Percentiles rank a stretch among this genome's conserved stretches.
These are phyloP conservation scores for Eclectus roratus DNA, from an alignment of 2,113 vertebrate species.

Conservation along the genomic window DNA sequence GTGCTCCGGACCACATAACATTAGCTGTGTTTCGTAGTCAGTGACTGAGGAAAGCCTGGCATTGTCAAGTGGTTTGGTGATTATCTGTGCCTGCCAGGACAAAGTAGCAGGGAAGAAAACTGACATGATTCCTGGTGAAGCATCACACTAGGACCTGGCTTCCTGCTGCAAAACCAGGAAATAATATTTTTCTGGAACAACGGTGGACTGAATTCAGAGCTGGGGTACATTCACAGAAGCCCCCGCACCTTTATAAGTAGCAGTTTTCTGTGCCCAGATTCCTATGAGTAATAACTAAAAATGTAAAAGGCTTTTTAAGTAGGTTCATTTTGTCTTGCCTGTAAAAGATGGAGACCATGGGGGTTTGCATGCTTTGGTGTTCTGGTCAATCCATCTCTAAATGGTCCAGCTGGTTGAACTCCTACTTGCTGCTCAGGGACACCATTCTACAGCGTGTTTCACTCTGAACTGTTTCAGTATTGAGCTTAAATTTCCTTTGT, in stretches of 20 bases:
- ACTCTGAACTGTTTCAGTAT: not conserved
- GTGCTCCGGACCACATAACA: not conserved
- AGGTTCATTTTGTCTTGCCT: not conserved
- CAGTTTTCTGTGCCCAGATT: not conserved
- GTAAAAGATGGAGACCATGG: fast-evolving
- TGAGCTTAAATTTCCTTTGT: not conserved
- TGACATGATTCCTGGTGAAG: not conserved
- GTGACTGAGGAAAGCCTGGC: fast-evolving
- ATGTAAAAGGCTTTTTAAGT: not conserved
- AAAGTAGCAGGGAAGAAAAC: not conserved
- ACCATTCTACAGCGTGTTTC: not conserved
- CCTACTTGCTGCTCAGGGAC: not conserved
- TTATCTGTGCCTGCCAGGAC: not conserved
- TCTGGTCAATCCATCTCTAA: not conserved
- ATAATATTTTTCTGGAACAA: not conserved
- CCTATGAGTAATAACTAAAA: not conserved
- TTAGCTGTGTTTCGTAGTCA: not conserved
- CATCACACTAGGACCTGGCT: not conserved
- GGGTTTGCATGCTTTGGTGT: not conserved
- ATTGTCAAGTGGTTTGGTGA: not conserved
- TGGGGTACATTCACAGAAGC: not conserved
- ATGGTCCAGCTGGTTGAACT: not conserved
- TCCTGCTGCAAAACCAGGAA: not conserved
- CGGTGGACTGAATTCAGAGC: not conserved
- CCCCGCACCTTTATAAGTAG: not conserved